Conservation (phyloP, 2,888 invertebrate species). For the Drosophila paracracens region DNA sequence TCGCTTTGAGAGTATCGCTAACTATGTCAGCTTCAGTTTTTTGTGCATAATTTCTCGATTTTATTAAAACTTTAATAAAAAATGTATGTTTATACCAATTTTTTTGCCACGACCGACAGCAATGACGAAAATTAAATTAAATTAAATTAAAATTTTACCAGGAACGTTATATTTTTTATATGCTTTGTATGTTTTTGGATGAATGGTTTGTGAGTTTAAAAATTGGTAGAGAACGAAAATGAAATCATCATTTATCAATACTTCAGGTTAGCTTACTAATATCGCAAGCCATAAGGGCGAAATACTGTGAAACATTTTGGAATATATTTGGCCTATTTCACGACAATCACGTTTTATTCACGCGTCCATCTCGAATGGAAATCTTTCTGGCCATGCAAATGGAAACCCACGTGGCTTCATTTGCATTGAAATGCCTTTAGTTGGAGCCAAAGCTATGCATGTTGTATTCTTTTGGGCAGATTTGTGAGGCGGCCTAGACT, state of each 20-base stretch:
- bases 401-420: slow-evolving; percentile 69
- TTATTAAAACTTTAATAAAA: neutral
- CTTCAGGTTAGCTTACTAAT: neutral
- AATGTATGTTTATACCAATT: too few species aligned
- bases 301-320: neutral
- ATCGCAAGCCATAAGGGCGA: neutral
- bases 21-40: neutral
- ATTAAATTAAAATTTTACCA: neutral
- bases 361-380: slow-evolving; percentile 42
- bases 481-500: slow-evolving; percentile 49
- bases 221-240: neutral
- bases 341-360: slow-evolving; percentile 13
- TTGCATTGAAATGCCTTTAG: slow-evolving; percentile 71
- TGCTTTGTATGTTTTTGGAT: neutral
- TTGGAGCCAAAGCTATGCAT: slow-evolving; percentile 40
- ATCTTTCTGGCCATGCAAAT: slow-evolving; percentile 41
- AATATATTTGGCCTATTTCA: slow-evolving; percentile 1
- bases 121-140: neutral
- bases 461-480: slow-evolving; percentile 34
- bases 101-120: neutral
- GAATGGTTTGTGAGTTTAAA: neutral
- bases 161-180: neutral
- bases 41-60: neutral
- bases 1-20: neutral
- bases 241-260: neutral